A percentile compares a stretch with the other conserved stretches of the same genome.
Evolutionary conservation across 1,140 invertebrate species (phyloP).

Genomic region (Drosophila albomicans): DNA sequence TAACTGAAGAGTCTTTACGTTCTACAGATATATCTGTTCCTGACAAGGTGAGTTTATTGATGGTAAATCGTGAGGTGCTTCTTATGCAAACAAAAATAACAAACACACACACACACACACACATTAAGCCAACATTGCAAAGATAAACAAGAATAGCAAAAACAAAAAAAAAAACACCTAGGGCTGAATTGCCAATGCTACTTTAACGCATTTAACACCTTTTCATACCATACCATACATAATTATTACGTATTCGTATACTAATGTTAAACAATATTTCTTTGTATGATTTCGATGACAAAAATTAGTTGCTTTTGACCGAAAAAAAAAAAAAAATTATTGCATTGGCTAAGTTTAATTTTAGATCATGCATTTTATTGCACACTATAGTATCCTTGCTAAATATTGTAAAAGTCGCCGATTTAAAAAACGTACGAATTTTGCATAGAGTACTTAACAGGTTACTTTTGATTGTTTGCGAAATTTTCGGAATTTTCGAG

Average conservation of each 20-base stretch:
- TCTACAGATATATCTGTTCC: conserved; percentile 88
- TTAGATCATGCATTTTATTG: conserved; percentile 36
- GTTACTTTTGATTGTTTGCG: conserved; percentile 8
- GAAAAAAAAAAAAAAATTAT: conserved; percentile 49
- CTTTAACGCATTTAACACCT: conserved; percentile 57
- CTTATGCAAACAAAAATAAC: background rate
- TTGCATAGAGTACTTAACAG: conserved; percentile 20
- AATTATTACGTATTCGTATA: conserved; percentile 45
- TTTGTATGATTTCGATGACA: conserved; percentile 63
- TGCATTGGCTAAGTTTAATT: conserved; percentile 69
- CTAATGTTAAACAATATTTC: conserved; percentile 61
- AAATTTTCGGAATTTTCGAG: conserved; percentile 24
- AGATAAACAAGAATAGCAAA: conserved; percentile 35
- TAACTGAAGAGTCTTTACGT: conserved; percentile 89
- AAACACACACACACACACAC: background rate
- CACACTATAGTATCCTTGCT: conserved; percentile 33
- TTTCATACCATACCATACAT: conserved; percentile 58
- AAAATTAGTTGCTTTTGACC: conserved; percentile 71
- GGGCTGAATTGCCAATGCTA: conserved; percentile 43
- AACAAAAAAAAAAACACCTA: conserved; percentile 38
- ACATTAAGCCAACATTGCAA: conserved; percentile 8
- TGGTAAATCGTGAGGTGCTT: background rate
- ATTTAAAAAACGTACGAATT: conserved; percentile 18
- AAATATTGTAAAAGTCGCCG: conserved; percentile 36
- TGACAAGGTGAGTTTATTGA: conserved; percentile 87